phyloP scores from a whole-genome alignment of 2,113 vertebrate genomes.

The Cryptomyrus ogoouensis region DNA sequence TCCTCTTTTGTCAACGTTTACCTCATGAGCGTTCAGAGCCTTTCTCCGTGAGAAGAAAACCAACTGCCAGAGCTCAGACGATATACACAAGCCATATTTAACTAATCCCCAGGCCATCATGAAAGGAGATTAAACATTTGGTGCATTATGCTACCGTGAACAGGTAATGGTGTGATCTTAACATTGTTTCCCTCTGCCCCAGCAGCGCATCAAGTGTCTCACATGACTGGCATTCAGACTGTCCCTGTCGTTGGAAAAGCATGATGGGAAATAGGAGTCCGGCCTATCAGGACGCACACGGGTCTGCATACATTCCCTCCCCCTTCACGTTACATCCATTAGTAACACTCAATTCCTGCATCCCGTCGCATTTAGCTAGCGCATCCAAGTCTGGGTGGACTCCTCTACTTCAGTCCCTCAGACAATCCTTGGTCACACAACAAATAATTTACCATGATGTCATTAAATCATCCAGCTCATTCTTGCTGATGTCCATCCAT shows the following conservation, averaged over 20 bases:
- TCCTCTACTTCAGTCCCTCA: background rate
- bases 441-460: background rate
- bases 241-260: background rate
- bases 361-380: background rate
- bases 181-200: background rate
- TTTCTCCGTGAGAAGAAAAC: background rate
- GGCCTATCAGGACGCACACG: background rate
- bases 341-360: background rate
- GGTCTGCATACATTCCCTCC: background rate
- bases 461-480: background rate
- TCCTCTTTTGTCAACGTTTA: background rate
- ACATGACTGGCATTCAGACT: background rate
- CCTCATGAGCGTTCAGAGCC: background rate
- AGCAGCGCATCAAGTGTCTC: background rate
- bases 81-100: background rate
- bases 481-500: background rate
- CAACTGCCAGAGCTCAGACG: background rate
- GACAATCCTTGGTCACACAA: background rate
- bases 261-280: background rate
- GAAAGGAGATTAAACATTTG: slow-evolving; percentile 11
- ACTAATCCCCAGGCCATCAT: background rate
- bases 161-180: slow-evolving; percentile 8
- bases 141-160: background rate
- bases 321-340: background rate
- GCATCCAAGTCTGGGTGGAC: background rate